Base-by-base conservation (phyloP, 1,140 invertebrate species). In the Drosophila sproati region DNA sequence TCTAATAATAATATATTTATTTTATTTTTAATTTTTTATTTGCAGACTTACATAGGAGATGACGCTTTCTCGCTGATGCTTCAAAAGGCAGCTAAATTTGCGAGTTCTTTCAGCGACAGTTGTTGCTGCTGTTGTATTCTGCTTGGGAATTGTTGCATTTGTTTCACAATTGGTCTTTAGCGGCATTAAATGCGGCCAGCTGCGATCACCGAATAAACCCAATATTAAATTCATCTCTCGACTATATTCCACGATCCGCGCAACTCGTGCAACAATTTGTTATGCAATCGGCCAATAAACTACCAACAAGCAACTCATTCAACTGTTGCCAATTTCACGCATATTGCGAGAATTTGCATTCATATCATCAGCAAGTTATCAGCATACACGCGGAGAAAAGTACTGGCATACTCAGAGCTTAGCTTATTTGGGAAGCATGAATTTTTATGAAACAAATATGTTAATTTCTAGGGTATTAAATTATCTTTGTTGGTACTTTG, bases 31-130 rank as follows among this genome's bases (percentile, higher is more conserved):
- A 20, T 20, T 20, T 20, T 20, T 20, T 20, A 20, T 20, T 20
- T 20, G 20, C 20, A 20, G 20, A 71, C 78, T 73, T 73, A 85
- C 82, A 28, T 29, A 10, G 6, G 12, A 28, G 2, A 31, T 7
- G 2, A 60, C 20, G 51, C 51, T 72, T 35, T 57, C 32, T 4
- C 45, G 29, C 6, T 73, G 54, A 52, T 62, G 47, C 35, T 78
- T 76, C 1, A 88, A 41, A 37, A 88, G 69, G 28, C 45, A 66
- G 28, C 85, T 89, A 2, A 88, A 66, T 28, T 81, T 88, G 8
- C 85, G 77, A 4, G 80, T 88, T 8, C 78, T 85, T 12, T 88
- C 85, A 6, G 72, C 73, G 43, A 5, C 37, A 45, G 20, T 39
- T n/a, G 35, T 8, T 6, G 8, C 4, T 48, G 43, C 1, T 20